phyloP scores from a whole-genome alignment of 2,797 vertebrate genomes.

The Mareca penelope region DNA sequence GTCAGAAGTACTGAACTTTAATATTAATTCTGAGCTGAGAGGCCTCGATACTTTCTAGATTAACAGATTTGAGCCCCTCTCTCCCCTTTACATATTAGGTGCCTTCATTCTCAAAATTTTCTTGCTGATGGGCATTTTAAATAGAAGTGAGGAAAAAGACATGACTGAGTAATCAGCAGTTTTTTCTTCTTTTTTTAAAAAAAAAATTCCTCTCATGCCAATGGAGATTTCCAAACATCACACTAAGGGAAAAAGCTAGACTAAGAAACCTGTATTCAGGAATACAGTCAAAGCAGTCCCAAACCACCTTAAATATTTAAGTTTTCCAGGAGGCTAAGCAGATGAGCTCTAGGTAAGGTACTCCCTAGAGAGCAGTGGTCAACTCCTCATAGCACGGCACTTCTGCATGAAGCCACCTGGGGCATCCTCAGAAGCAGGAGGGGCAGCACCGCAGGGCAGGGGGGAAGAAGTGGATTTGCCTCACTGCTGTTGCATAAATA shows the following conservation, averaged over 20 bases:
- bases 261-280: neutral
- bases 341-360: neutral
- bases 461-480: neutral
- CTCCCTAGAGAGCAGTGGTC: neutral
- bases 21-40: neutral
- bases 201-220: neutral
- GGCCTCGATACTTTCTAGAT: neutral
- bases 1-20: neutral
- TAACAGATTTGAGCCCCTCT: neutral
- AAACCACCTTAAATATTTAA: neutral
- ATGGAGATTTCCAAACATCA: neutral
- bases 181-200: no score
- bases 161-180: neutral
- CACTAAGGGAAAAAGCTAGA: neutral
- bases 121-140: neutral
- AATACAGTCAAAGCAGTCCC: neutral
- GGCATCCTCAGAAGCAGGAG: neutral
- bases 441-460: accelerated
- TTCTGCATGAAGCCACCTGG: neutral
- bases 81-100: neutral
- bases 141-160: neutral
- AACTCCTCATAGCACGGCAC: neutral
- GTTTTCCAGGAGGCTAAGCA: neutral
- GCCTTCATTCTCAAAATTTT: neutral
- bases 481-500: neutral